Conservation (phyloP, 2,113 vertebrate species). For the Neotragus moschatus region DNA sequence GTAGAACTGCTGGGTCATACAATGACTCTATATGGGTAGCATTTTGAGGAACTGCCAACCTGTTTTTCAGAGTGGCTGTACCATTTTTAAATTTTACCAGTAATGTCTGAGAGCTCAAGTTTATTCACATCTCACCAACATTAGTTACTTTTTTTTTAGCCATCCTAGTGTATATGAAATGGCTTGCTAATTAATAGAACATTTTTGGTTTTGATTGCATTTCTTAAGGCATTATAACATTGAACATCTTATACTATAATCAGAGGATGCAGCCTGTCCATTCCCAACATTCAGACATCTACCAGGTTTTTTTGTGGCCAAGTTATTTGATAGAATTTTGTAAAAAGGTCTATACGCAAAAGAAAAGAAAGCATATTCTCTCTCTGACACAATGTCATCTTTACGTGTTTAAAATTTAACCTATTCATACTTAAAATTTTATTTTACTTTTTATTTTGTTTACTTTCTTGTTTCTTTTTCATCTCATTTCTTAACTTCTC, state of each 20-base stretch:
- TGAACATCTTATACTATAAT: neutral
- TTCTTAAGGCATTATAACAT: neutral
- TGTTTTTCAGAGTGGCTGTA: neutral
- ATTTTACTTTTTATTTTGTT: neutral
- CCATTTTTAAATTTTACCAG: neutral
- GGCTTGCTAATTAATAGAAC: neutral
- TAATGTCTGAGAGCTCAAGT: neutral
- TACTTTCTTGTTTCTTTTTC: neutral
- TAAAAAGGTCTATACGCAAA: neutral
- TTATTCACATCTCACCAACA: neutral
- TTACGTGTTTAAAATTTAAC: neutral
- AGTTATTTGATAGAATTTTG: neutral
- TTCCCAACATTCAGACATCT: neutral
- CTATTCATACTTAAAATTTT: conserved; percentile 14
- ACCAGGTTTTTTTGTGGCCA: neutral
- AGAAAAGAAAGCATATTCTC: neutral
- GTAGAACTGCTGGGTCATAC: neutral
- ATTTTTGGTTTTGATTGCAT: neutral
- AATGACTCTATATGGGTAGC: neutral
- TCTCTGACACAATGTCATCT: neutral
- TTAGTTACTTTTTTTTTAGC: neutral
- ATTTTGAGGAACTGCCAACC: neutral
- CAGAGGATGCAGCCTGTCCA: neutral
- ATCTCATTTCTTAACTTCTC: neutral
- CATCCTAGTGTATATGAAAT: neutral